Evolutionary conservation across 2,797 vertebrate genomes (phyloP), one percentile per base, ranked within the genome.

Genomic region (Sylvilagus floridanus): DNA sequence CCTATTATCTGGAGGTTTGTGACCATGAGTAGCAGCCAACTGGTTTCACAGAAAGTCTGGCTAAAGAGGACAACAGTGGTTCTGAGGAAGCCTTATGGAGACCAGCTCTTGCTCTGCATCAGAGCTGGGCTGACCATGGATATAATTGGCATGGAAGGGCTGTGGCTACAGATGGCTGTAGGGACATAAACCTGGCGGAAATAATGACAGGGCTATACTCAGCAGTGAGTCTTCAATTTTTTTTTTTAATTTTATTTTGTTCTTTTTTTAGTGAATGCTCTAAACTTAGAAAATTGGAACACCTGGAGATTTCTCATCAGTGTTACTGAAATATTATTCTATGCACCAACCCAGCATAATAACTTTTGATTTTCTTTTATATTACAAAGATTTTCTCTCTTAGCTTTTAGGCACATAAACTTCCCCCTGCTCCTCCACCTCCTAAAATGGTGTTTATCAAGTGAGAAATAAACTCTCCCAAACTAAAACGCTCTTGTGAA

Each of bases 301-400:
- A 96, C 94, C 87, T 97, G 94, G 69, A 69, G 83, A 87, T 97
- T 97, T 96, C 6, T 96, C 60, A 50, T 69, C 95, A 84, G 24
- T 63, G 79, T 92, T 87, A 22, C 47, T 88, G 73, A 97, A 97
- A 97, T 96, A 94, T 95, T 93, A 95, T 97, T 96, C 26, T 78
- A 84, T 63, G 54, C 35, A 65, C 54, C 54, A 76, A 86, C 4
- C 73, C 52, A 88, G 77, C 85, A 96, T 52, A 86, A 75, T 78
- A 92, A 73, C 17, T 87, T 91, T 95, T 75, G 26, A 73, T 93
- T 90, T 96, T 78, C 17, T 69, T 73, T 12, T 84, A 63, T 75
- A 87, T 37, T 90, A 30, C 21, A 84, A 63, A 84, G 22, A 30
- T 37, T 12, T 9, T n/a, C 14, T 79, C 24, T 84, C 60, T 81